Evolutionary conservation across 1,140 invertebrate genomes (phyloP), one percentile per base, ranked within the genome.

Genomic region (Papilio machaon): DNA sequence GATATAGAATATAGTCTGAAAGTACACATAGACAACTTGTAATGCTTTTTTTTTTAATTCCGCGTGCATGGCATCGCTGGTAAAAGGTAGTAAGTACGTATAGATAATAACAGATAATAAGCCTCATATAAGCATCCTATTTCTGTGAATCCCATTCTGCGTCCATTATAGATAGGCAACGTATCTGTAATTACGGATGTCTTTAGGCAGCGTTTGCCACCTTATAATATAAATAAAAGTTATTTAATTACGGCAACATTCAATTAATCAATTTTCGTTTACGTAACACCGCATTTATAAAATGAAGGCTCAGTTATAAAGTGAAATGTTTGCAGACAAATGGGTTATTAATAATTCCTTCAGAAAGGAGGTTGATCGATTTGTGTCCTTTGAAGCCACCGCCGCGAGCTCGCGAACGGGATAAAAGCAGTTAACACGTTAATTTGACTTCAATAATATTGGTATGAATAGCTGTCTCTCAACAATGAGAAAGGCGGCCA

Each of bases 361-460:
- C 23, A 58, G 60, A 74, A 79, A 82, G 54, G 23, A 82, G 30
- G 23, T 73, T 52, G 77, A 83, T 80, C 80, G 74, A 83, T 85
- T 82, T 73, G 35, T 52, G 77, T 81, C 80, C 80, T 81, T 85
- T 83, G 43, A 64, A 74, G 17, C 13, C 7, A 23, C 73, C 79
- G 67, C 75, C 70, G 13, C 35, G 74, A 80, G 43, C 80, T 80
- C 81, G 79, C 82, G 83, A 85, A 77, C 81, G 74, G 80, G 79
- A 83, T 84, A 86, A 82, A 84, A 84, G 74, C 82, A 80, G 47
- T 80, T 81, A 80, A 46, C 75, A 30, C 19, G 58, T 70, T 47
- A 76, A 77, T 79, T 74, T 78, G 35, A 73, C 47, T 82, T 82
- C 54, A 79, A 79, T 67, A 81, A 80, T 64, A 43, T 49, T 38